These are phyloP conservation scores for Cyanoramphus novaezelandiae DNA, from an alignment of 2,113 vertebrate species.

Conservation along the genomic window DNA sequence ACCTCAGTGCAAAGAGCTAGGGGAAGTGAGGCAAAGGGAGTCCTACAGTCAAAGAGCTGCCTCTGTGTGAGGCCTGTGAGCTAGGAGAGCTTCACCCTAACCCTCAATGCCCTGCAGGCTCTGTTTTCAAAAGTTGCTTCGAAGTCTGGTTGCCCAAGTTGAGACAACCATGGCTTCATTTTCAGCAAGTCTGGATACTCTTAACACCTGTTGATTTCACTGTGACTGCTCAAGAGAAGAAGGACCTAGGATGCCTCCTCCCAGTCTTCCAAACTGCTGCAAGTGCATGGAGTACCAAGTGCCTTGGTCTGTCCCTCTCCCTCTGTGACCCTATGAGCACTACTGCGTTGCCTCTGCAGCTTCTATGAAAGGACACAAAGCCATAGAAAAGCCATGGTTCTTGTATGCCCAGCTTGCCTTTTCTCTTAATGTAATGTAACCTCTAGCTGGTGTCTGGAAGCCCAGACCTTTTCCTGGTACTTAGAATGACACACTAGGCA, in stretches of 20 bases:
- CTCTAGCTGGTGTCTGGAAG: not conserved
- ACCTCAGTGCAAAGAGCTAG: not conserved
- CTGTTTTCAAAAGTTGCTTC: not conserved
- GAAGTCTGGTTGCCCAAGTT: conserved; percentile 6
- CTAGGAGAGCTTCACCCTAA: not conserved
- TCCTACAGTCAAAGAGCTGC: not conserved
- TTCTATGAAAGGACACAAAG: not conserved
- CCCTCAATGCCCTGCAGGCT: conserved; percentile 4
- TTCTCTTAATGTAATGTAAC: not conserved
- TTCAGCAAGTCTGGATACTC: conserved; percentile 6
- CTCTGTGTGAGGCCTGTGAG: conserved; percentile 51
- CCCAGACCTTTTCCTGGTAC: not conserved
- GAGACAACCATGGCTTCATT: conserved; percentile 18
- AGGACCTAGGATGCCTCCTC: not conserved
- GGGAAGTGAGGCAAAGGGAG: not conserved
- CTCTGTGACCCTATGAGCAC: not conserved
- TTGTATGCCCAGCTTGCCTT: not conserved
- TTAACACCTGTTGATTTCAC: conserved; percentile 26
- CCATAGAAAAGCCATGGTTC: not conserved
- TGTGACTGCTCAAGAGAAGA: not conserved
- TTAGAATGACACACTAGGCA: not conserved
- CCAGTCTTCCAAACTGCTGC: not conserved
- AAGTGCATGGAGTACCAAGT: not conserved
- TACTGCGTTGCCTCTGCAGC: not conserved
- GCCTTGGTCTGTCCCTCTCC: not conserved